These are phyloP conservation scores for Poecilus cupreus DNA, from an alignment of 2,888 invertebrate genomes.

Conservation along the genomic window DNA sequence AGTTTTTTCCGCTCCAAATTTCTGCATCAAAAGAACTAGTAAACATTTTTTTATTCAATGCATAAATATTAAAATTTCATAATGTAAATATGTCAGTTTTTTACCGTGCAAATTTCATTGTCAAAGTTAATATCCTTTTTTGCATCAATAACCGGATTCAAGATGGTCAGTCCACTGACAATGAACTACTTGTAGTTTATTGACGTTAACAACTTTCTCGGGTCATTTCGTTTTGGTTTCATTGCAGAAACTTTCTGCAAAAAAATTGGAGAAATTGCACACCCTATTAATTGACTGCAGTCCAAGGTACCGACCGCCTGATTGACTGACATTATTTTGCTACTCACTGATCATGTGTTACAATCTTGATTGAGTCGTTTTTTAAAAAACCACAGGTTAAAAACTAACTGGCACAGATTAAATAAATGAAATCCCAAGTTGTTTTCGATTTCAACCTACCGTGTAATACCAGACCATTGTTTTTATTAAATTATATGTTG, in stretches of 20 bases:
- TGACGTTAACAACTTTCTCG: slow-evolving; percentile 45
- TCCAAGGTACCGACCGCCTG: slow-evolving; percentile 14
- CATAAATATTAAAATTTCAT: neutral
- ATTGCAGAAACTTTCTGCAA: slow-evolving; percentile 50
- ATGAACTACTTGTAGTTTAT: slow-evolving; percentile 51
- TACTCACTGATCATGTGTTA: neutral
- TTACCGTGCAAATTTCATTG: neutral
- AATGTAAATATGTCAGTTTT: neutral
- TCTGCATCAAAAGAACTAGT: too few relatives aligned
- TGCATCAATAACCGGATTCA: slow-evolving; percentile 12
- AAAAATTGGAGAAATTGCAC: slow-evolving; percentile 53
- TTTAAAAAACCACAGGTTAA: neutral
- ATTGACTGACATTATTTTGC: neutral
- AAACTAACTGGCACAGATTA: slow-evolving; percentile 4
- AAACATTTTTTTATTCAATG: too few relatives aligned
- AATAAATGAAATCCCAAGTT: neutral
- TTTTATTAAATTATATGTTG: neutral
- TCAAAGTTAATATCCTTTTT: slow-evolving; percentile 9
- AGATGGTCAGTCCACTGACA: slow-evolving; percentile 21
- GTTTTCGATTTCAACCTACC: neutral
- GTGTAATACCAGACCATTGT: neutral
- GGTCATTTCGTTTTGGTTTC: slow-evolving; percentile 26
- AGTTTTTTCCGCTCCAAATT: too few relatives aligned
- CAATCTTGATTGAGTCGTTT: neutral
- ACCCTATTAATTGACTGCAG: slow-evolving; percentile 30